Percentiles rank a stretch among this genome's conserved stretches.
Conservation (phyloP, 37 sponge, comb jelly and placozoan species). For the Oopsacas minuta region DNA sequence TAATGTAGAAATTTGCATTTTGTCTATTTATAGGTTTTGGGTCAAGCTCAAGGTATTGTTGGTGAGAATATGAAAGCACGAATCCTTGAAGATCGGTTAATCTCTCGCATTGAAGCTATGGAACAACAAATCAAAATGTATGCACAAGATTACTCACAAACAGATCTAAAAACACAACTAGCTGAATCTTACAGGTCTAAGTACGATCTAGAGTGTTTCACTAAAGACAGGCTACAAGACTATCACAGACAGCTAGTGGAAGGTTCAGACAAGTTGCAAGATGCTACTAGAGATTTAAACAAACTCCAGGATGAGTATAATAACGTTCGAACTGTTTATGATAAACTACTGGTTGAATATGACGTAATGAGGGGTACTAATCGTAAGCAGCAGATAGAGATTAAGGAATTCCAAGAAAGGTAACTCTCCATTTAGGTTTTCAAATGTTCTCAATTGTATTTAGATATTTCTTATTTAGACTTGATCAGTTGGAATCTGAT, state of each 20-base stretch:
- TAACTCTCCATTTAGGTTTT: too few species aligned
- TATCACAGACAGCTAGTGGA: constrained; percentile 12
- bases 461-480: too few species aligned
- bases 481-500: neutral
- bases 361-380: neutral
- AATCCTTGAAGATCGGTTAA: constrained; percentile 83
- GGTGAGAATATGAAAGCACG: constrained; percentile 34
- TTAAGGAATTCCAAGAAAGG: neutral
- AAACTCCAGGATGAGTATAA: neutral
- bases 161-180: neutral
- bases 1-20: neutral
- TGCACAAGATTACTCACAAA: constrained; percentile 29
- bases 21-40: neutral
- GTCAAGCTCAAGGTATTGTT: neutral
- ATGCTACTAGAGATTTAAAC: neutral
- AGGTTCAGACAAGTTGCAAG: neutral
- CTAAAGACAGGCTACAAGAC: neutral
- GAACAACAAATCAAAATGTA: constrained; percentile 86
- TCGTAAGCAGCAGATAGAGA: constrained; percentile 3
- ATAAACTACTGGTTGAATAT: neutral
- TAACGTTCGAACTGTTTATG: neutral
- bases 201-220: neutral
- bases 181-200: neutral
- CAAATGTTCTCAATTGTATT: too few species aligned
- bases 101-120: constrained; percentile 81